Evolutionary conservation across 2,113 vertebrate genomes (phyloP).

Genomic region (Butastur rufipennis): DNA sequence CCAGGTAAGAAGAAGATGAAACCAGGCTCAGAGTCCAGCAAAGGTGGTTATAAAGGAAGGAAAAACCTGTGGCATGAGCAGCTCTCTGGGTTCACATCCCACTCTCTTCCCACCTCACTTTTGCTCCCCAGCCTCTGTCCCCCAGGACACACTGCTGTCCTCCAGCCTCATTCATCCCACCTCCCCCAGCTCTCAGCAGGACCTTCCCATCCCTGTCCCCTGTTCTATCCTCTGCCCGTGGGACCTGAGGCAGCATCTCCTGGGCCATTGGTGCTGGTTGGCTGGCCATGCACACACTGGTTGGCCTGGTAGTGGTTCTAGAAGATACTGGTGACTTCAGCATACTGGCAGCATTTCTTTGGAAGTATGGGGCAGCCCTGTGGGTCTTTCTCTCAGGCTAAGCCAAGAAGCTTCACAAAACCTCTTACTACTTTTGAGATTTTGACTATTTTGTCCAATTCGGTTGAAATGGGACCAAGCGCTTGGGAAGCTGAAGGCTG

Average conservation of each 20-base stretch:
- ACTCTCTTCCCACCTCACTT: background rate
- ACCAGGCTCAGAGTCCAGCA: background rate
- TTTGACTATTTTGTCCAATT: background rate
- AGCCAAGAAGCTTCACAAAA: background rate
- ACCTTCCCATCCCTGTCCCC: background rate
- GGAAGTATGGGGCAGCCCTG: background rate
- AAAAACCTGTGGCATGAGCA: accelerated
- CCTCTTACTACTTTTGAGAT: background rate
- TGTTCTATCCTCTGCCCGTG: accelerated
- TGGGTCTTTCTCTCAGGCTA: background rate
- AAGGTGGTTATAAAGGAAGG: background rate
- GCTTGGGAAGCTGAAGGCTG: background rate
- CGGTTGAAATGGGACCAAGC: background rate
- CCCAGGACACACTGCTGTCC: accelerated
- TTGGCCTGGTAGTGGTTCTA: background rate
- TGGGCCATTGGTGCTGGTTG: background rate
- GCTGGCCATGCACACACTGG: accelerated
- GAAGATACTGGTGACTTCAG: background rate
- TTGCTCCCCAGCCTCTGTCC: background rate
- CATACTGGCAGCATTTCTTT: background rate
- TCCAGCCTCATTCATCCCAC: background rate
- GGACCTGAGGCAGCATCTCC: background rate
- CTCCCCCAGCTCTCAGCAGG: accelerated
- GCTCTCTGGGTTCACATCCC: background rate
- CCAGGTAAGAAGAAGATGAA: background rate